Evolutionary conservation across 35 echinoderm and acorn worm species (phyloP), one percentile per base, ranked within the genome.

Genomic region (Acanthaster planci): DNA sequence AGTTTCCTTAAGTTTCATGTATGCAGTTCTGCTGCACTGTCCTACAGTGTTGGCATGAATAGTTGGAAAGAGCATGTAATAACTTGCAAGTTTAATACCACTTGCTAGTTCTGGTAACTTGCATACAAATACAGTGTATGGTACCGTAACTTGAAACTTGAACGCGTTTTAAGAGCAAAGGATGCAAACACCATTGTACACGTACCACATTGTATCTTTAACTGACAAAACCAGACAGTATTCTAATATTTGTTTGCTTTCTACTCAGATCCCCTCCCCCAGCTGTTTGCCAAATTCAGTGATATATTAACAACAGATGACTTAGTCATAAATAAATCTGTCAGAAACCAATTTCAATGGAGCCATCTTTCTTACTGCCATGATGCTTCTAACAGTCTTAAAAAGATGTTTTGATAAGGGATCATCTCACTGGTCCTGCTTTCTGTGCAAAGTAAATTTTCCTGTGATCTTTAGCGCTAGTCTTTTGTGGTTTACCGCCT

Each of bases 261-360:
- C 21, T 67, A 8, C 59, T 22, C 30, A n/a, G 8, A 15, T 22
- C 30, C 30, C 8, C 5, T 29, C 64, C n/a, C 42, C 64, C 29
- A 23, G 7, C 64, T 72, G 42, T 47, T 47, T 47, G 12, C 64
- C 34, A 26, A 72, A 72, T 72, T 19, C 26, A 72, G 30, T 72
- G 30, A 72, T 72, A 72, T 31, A 72, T 72, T 1, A 68, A 26
- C 60, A 68, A 68, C 60, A 68, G 60, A 72, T 72, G 64, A 72
- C 34, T 23, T 26, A 26, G 64, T 72, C 64, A 9, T 72, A 72
- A 72, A 30, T 31, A 72, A 31, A 72, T 72, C 34, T 21, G 21
- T 72, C 2, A 72, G 64, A 72, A 26, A 19, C 1, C 26, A 30
- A 29, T 34, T 31, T 72, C 26, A 21, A 14, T 34, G 34, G 34